A percentile compares a stretch with the other conserved stretches of the same genome.
Evolutionary conservation across 2,797 vertebrate genomes (phyloP).

Genomic region (Urocyon cinereoargenteus): DNA sequence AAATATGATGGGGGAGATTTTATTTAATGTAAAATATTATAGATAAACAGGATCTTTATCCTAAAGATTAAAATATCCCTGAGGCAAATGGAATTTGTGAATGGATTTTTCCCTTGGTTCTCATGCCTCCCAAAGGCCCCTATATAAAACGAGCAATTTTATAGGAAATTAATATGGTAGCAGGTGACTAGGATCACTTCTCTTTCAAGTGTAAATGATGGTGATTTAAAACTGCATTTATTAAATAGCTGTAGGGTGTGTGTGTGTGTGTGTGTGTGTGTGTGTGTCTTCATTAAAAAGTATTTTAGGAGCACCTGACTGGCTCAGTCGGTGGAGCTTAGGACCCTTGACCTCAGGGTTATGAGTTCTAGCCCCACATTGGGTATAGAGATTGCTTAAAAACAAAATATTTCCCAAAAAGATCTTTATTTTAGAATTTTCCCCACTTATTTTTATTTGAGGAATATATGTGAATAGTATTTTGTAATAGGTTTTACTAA

Average conservation of each 20-base stretch:
- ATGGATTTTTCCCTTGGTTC: neutral
- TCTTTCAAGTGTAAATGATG: neutral
- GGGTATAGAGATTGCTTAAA: neutral
- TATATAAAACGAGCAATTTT: neutral
- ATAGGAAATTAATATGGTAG: neutral
- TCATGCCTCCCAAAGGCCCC: neutral
- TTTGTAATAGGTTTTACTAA: conserved; percentile 5
- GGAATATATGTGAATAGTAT: neutral
- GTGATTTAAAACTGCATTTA: neutral
- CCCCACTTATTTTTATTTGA: neutral
- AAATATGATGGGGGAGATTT: neutral
- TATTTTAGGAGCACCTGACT: neutral
- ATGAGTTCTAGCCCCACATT: neutral
- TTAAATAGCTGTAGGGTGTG: neutral
- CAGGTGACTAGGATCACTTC: neutral
- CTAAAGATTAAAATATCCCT: neutral
- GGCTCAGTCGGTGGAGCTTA: neutral
- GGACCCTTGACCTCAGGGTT: neutral
- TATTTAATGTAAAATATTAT: neutral
- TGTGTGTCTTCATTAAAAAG: neutral
- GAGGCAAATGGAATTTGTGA: neutral
- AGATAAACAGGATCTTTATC: neutral
- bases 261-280: neutral
- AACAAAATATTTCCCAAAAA: neutral
- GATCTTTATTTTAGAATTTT: neutral